These are phyloP conservation scores for Troglohyphantes excavatus DNA, from an alignment of 2,888 invertebrate genomes.

Conservation along the genomic window DNA sequence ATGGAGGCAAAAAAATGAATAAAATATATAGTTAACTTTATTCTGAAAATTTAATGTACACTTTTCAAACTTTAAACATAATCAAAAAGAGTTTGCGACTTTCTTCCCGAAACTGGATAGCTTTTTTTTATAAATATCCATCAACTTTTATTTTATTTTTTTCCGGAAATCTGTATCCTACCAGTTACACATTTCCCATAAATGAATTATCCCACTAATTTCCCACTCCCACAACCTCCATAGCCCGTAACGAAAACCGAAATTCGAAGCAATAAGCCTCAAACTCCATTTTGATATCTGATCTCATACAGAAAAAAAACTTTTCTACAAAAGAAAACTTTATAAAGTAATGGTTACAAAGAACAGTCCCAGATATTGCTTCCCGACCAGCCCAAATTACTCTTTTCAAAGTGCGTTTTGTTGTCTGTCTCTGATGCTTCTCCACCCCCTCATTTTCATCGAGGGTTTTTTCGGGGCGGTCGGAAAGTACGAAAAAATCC, in stretches of 20 bases:
- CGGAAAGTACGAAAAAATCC: not conserved
- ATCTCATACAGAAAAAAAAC: constrained; percentile 10
- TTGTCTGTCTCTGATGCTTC: constrained; percentile 53
- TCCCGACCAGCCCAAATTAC: constrained; percentile 54
- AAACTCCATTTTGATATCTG: constrained; percentile 31
- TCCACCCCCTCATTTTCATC: constrained; percentile 27
- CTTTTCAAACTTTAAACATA: too few species aligned
- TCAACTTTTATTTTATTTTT: not conserved
- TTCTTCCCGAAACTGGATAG: too few species aligned
- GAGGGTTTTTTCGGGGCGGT: not conserved
- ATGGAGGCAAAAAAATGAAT: too few species aligned
- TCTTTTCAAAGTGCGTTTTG: constrained; percentile 68
- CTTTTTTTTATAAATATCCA: too few species aligned
- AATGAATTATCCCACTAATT: constrained; percentile 6
- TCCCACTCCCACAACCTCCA: not conserved
- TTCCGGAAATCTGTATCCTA: not conserved
- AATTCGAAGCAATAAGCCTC: constrained; percentile 37
- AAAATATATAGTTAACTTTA: too few species aligned
- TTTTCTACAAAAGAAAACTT: not conserved
- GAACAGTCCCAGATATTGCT: constrained; percentile 22
- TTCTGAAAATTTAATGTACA: too few species aligned
- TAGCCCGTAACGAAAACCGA: not conserved
- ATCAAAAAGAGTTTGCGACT: too few species aligned
- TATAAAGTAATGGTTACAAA: not conserved
- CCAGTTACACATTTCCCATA: not conserved